Evolutionary conservation across 1,140 invertebrate species (phyloP).

Genomic region (Polyergus mexicanus): DNA sequence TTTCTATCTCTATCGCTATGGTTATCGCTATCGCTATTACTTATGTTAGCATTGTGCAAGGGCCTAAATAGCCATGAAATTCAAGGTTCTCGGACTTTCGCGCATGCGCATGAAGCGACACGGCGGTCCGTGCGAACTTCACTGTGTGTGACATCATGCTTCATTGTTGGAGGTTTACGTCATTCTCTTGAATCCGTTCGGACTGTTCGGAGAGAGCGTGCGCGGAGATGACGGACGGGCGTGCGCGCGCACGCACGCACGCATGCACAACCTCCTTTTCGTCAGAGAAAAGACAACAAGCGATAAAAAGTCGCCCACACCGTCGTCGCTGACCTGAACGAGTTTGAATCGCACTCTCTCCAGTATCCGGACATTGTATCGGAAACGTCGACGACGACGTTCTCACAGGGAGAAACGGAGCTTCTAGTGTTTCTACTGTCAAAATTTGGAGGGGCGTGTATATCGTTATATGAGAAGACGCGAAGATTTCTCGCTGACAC

Average conservation of each 20-base stretch:
- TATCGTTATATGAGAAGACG: no score
- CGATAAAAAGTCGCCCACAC: conserved; percentile 68
- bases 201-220: conserved; percentile 11
- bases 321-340: conserved; percentile 26
- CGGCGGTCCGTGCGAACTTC: conserved; percentile 60
- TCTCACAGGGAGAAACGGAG: no score
- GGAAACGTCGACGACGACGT: neutral
- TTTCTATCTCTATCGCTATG: no score
- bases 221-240: conserved; percentile 64
- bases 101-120: conserved; percentile 8
- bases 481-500: neutral
- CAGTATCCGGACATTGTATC: neutral
- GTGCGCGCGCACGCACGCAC: conserved; percentile 52
- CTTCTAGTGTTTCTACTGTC: no score
- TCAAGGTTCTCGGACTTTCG: conserved; percentile 21
- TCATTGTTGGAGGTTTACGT: conserved; percentile 87
- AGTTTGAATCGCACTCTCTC: neutral
- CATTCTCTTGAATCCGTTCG: conserved; percentile 80
- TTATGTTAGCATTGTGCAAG: no score
- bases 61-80: neutral
- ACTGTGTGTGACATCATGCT: conserved; percentile 78
- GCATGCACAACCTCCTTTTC: conserved; percentile 29
- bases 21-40: no score
- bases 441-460: no score
- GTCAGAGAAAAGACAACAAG: conserved; percentile 57